Conservation (phyloP, 2,888 invertebrate species). For the Standfussiana lucernea region DNA sequence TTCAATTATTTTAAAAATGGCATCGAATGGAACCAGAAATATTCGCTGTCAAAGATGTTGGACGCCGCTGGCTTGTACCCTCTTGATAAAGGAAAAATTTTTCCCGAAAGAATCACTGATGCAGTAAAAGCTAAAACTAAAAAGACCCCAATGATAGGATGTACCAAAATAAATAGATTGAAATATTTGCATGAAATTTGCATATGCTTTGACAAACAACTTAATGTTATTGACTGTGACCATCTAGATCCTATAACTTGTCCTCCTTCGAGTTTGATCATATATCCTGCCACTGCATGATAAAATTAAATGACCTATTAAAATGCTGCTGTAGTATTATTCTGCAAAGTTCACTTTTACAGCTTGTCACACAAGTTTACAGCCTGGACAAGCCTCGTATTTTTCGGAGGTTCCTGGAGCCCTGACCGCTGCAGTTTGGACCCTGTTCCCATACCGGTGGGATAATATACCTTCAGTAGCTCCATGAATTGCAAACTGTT, state of each 20-base stretch:
- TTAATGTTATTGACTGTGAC: slow-evolving; percentile 92
- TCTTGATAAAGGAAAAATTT: not conserved
- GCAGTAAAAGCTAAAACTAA: slow-evolving; percentile 24
- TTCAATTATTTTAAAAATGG: slow-evolving; percentile 42
- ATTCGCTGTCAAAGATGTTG: slow-evolving; percentile 7
- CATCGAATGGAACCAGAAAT: slow-evolving; percentile 33
- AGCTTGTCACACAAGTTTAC: no score
- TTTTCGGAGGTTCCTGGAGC: no score
- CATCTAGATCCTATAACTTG: slow-evolving; percentile 70
- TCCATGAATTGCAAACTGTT: no score
- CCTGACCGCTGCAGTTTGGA: no score
- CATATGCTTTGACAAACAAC: slow-evolving; percentile 92
- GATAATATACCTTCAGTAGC: no score
- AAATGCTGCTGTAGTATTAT: no score
- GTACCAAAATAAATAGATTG: slow-evolving; percentile 66
- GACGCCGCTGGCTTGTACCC: slow-evolving; percentile 11
- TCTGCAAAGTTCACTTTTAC: no score
- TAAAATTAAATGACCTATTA: no score
- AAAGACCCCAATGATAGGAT: not conserved
- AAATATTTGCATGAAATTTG: slow-evolving; percentile 92
- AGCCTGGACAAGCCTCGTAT: no score
- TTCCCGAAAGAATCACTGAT: slow-evolving; percentile 2
- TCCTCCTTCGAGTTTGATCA: not conserved
- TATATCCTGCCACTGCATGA: slow-evolving; percentile 16
- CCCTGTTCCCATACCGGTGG: no score